Base-by-base conservation (phyloP, 2,797 vertebrate genomes). In the Sebastes minor region DNA sequence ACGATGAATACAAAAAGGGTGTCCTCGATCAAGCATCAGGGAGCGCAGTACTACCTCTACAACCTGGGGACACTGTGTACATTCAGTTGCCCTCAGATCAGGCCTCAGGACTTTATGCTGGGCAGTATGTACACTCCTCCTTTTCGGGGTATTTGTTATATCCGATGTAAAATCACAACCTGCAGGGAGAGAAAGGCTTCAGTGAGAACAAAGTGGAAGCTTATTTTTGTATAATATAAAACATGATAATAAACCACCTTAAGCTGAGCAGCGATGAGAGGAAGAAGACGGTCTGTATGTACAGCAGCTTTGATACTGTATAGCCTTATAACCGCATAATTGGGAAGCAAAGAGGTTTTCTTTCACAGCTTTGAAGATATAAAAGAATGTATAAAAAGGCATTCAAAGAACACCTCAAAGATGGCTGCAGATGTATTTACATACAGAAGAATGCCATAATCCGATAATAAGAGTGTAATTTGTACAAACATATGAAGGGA, bases 61-160 rank as follows among this genome's bases (percentile, higher is more conserved):
- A 96, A 92, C 94, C 92, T 0, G 98, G 98, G 68, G 99, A 99
- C 95, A 96, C 96, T 42, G 98, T 99, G 76, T 97, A 98, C 69
- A 95, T 99, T 84, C 97, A 99, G 83, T 94, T 99, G 94, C 98
- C 98, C 69, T 99, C 98, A 2, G 98, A 99, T 88, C 97, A 99
- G 93, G 98, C 98, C 0, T 96, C 98, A 16, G 99, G 99, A 96
- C 97, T 99, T 79, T 99, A 99, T 74, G 98, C 99, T 0, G 98
- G 98, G 80, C 97, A 99, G 62, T 99, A 99, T 0, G 98, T 99
- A 81, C 98, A 99, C 86, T 99, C 98, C 0, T 99, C 98, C 80
- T 99, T 99, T 93, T 99, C 98, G 87, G 99, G 98, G 86, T 99
- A 97, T 96, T 96, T 99, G 95, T 96, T 99, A 80, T 99, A 99